phyloP scores from a whole-genome alignment of 2,113 vertebrate genomes.

The Syrrhaptes paradoxus region DNA sequence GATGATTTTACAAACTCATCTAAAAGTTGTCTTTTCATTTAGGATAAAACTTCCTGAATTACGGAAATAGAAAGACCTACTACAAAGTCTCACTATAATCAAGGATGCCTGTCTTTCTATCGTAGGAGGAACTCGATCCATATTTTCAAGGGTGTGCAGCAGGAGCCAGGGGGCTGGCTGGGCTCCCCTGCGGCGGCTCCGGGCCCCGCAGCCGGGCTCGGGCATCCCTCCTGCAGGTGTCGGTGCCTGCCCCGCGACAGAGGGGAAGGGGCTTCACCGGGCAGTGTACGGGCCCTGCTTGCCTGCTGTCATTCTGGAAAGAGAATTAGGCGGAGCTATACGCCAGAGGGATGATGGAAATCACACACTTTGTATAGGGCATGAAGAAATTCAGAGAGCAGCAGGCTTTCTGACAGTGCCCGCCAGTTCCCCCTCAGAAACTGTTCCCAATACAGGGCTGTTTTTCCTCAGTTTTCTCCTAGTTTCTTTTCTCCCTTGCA shows the following conservation, averaged over 20 bases:
- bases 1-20: neutral
- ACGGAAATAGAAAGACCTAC: neutral
- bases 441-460: accelerated
- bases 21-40: neutral
- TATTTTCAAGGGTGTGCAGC: accelerated
- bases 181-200: accelerated
- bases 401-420: accelerated
- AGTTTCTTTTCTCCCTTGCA: neutral
- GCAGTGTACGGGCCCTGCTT: accelerated
- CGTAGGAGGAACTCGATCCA: accelerated
- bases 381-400: too few species aligned
- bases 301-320: neutral
- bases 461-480: too few species aligned
- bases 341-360: neutral
- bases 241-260: neutral
- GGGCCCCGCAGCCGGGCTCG: accelerated
- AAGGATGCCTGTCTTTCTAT: accelerated
- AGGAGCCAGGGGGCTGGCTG: too few species aligned
- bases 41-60: neutral
- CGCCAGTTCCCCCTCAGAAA: neutral
- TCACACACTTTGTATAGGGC: neutral
- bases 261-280: accelerated
- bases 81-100: accelerated
- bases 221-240: neutral
- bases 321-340: accelerated